Evolutionary conservation across 2,797 vertebrate genomes (phyloP), one percentile per base, ranked within the genome.

Genomic region (Sebastes taczanowskii): DNA sequence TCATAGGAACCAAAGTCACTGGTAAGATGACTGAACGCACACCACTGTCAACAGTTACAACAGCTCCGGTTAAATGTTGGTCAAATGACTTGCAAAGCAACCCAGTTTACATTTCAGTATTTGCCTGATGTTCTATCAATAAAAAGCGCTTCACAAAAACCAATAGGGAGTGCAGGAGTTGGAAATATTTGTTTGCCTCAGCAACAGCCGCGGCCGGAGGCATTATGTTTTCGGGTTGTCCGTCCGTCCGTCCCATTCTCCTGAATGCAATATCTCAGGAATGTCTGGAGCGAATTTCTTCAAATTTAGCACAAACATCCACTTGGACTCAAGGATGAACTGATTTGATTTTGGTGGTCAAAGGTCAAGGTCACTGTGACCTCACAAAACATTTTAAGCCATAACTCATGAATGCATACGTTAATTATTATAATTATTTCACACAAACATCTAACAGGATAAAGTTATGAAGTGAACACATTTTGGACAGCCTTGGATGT

Each of bases 1-100:
- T 99, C 88, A 99, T 99, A 86, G 99, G 99, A 93, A 99, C 99
- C 72, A 99, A 99, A 97, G 99, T 99, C 90, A 99, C 95, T 3
- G 95, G 95, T 95, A 67, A 83, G 78, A 74, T 56, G 9, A 29
- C 11, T 22, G 56, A 46, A 29, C 27, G 22, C 38, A 16, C 38
- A 53, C 23, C 16, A 7, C n/a, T 42, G 29, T 63, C 3, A 25
- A n/a, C 34, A 25, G 16, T 23, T 27, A 58, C 34, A 32, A 23
- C 30, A 23, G 13, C 14, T 38, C n/a, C 4, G 11, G 8, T 69
- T 13, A 22, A 58, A 35, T 66, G 30, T 32, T 14, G 53, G 4
- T 59, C 1, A 56, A 42, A 76, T 55, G 11, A 63, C n/a, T 11
- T 20, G 11, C 7, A 72, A 68, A 52, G 13, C 2, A 14, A 29